These are phyloP conservation scores for Dexiosoma caninum DNA, from an alignment of 2,888 invertebrate species.

Conservation along the genomic window DNA sequence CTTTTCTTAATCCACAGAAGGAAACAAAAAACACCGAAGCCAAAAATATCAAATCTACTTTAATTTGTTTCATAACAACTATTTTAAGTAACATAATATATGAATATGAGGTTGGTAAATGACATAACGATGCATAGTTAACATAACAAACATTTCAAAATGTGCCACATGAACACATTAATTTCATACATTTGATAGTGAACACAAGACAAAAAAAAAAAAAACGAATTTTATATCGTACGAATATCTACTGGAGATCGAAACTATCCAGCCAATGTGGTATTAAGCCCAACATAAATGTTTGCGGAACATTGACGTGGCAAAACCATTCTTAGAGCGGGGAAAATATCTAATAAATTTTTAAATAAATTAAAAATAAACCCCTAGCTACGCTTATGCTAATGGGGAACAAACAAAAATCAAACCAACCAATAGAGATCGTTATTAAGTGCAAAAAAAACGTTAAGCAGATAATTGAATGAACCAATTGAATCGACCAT, in stretches of 20 bases:
- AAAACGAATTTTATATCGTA: neutral
- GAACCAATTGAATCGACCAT: slow-evolving; percentile 15
- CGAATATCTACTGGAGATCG: neutral
- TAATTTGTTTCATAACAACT: slow-evolving; percentile 61
- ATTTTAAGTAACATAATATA: slow-evolving; percentile 61
- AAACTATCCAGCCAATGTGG: slow-evolving; percentile 2
- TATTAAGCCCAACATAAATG: slow-evolving; percentile 19
- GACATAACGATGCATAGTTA: slow-evolving; percentile 62
- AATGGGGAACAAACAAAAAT: neutral
- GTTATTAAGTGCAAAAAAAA: neutral
- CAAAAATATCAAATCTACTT: slow-evolving; percentile 33
- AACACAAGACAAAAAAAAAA: neutral
- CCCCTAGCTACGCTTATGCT: neutral
- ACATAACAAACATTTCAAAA: slow-evolving; percentile 64
- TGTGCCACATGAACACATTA: slow-evolving; percentile 60
- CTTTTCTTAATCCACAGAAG: neutral
- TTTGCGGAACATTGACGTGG: neutral
- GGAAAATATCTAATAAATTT: too few species aligned
- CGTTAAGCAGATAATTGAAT: slow-evolving; percentile 13
- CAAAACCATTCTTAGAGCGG: neutral
- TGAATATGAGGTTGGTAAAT: slow-evolving; percentile 60
- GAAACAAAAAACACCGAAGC: neutral
- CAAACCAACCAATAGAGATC: slow-evolving; percentile 10
- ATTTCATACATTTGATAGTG: slow-evolving; percentile 55
- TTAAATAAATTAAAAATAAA: neutral